Percentiles rank a stretch among this genome's conserved stretches.
Conservation (phyloP, 1,140 invertebrate species). For the Lucilia sericata region DNA sequence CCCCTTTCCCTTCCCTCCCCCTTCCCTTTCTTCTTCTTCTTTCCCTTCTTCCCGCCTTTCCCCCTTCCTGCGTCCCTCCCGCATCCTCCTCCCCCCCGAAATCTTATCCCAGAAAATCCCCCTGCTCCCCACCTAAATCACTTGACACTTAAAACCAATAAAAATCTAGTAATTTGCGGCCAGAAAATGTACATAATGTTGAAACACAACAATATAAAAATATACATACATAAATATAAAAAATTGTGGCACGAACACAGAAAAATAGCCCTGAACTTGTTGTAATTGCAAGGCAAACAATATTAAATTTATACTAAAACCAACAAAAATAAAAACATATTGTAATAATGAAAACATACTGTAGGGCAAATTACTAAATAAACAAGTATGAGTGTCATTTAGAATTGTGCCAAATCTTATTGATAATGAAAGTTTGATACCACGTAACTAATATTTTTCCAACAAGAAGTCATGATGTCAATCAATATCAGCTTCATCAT, state of each 20-base stretch:
- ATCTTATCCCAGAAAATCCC: too few relatives aligned
- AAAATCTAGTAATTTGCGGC: background rate
- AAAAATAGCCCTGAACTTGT: background rate
- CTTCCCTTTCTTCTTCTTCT: too few relatives aligned
- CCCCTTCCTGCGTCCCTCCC: too few relatives aligned
- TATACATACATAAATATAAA: background rate
- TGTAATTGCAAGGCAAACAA: background rate
- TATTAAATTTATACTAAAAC: background rate
- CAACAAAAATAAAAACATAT: background rate
- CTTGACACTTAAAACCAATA: slow-evolving; percentile 16
- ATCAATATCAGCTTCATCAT: too few relatives aligned
- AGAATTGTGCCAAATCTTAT: background rate
- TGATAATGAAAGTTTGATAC: background rate
- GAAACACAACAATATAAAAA: background rate
- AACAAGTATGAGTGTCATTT: background rate
- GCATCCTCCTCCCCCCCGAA: too few relatives aligned
- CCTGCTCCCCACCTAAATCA: background rate
- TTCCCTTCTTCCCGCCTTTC: too few relatives aligned
- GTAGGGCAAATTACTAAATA: background rate
- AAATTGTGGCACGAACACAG: background rate
- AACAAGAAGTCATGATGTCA: too few relatives aligned
- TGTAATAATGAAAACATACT: background rate
- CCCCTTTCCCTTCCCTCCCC: too few relatives aligned
- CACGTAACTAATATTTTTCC: too few relatives aligned
- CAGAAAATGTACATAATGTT: background rate